A percentile compares a stretch with the other conserved stretches of the same genome.
phyloP scores from a whole-genome alignment of 2,888 invertebrate species.

The Acronicta leporina region DNA sequence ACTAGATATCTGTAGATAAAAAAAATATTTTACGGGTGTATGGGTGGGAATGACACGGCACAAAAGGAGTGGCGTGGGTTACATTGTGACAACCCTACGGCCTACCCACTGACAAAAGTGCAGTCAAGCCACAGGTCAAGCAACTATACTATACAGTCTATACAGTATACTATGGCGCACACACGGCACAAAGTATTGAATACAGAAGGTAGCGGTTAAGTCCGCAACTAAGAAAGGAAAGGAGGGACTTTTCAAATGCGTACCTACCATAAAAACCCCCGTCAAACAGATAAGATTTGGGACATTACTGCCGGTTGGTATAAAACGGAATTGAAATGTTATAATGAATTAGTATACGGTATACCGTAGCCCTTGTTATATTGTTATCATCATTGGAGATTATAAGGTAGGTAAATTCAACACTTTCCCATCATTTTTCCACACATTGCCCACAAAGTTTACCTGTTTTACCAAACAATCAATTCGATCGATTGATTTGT shows the following conservation, averaged over 20 bases:
- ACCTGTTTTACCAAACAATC: no score
- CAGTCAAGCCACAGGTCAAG: no score
- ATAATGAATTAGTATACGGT: constrained; percentile 24
- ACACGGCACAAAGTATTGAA: no score
- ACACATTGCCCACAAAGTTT: no score
- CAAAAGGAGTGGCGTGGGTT: not conserved
- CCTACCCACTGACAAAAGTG: not conserved
- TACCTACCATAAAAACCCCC: constrained; percentile 24
- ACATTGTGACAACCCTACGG: no score
- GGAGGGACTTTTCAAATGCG: constrained; percentile 22
- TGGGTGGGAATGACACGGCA: no score
- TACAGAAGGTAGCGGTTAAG: constrained; percentile 7
- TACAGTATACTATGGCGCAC: no score
- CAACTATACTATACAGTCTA: no score
- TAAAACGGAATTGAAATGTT: constrained; percentile 20
- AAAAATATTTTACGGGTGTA: no score
- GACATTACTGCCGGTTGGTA: not conserved
- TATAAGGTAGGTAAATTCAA: not conserved
- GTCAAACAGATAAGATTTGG: not conserved
- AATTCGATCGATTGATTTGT: no score
- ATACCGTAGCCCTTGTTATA: not conserved
- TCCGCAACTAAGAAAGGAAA: constrained; percentile 12
- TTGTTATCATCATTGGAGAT: constrained; percentile 3
- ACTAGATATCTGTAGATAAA: no score
- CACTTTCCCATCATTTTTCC: no score